A percentile compares a stretch with the other conserved stretches of the same genome.
Conservation (phyloP, 2,888 invertebrate species). For the Drosophila percnosoma region DNA sequence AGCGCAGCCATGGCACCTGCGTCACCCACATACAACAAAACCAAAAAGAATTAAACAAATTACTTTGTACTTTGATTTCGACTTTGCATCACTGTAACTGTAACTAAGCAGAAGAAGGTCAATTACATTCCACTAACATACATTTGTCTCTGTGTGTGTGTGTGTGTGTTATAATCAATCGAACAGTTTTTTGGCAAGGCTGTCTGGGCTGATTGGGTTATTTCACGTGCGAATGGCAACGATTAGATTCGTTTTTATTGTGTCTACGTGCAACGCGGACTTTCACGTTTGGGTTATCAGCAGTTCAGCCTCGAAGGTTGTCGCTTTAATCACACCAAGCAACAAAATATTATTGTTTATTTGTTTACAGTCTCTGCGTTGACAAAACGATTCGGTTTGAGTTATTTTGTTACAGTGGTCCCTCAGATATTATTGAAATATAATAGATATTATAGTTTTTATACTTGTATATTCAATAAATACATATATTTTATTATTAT, state of each 20-base stretch:
- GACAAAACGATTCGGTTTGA: slow-evolving; percentile 1
- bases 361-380: slow-evolving; percentile 8
- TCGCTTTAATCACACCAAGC: slow-evolving; percentile 30
- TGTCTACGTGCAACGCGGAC: slow-evolving; percentile 57
- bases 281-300: slow-evolving; percentile 56
- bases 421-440: not conserved
- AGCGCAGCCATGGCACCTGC: slow-evolving; percentile 49
- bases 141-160: not conserved
- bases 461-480: not conserved
- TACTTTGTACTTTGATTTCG: slow-evolving; percentile 29
- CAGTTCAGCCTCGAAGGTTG: slow-evolving; percentile 51
- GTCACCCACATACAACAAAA: slow-evolving; percentile 45
- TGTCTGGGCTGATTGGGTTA: slow-evolving; percentile 51
- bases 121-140: slow-evolving; percentile 37
- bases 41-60: slow-evolving; percentile 41
- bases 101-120: slow-evolving; percentile 66
- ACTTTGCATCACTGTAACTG: slow-evolving; percentile 41
- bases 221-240: slow-evolving; percentile 62
- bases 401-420: not conserved
- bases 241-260: slow-evolving; percentile 64
- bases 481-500: not conserved
- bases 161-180: slow-evolving; percentile 57
- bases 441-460: not conserved
- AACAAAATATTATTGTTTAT: slow-evolving; percentile 16
- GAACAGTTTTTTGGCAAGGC: slow-evolving; percentile 50